phyloP scores from a whole-genome alignment of 2,113 vertebrate genomes.

The Neotragus moschatus region DNA sequence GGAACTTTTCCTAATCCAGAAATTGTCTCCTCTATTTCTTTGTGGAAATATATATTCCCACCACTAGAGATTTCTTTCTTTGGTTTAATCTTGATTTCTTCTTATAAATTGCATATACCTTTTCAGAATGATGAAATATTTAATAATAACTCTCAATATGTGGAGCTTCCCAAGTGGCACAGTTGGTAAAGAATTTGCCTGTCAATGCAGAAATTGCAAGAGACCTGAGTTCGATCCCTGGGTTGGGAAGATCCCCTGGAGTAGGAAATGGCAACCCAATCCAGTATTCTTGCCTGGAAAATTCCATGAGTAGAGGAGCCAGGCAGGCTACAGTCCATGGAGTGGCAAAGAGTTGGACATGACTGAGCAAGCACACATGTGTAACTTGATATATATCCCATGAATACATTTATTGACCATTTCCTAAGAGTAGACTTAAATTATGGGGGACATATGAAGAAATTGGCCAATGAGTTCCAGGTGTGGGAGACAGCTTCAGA shows the following conservation, averaged over 20 bases:
- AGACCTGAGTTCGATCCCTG: not conserved
- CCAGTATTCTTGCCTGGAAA: not conserved
- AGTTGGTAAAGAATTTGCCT: not conserved
- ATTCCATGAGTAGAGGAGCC: not conserved
- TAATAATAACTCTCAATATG: not conserved
- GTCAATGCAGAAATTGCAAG: fast-evolving
- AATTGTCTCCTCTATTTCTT: not conserved
- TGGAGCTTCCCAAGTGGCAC: not conserved
- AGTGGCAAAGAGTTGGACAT: not conserved
- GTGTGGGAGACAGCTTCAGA: not conserved
- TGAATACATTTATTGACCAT: not conserved
- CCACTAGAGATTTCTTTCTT: not conserved
- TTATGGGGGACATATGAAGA: not conserved
- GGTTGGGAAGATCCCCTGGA: not conserved
- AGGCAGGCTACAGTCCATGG: not conserved
- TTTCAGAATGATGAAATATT: not conserved
- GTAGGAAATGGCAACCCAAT: not conserved
- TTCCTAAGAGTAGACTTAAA: not conserved
- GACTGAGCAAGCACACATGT: not conserved
- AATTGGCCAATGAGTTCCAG: not conserved
- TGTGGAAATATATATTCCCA: not conserved
- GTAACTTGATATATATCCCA: not conserved
- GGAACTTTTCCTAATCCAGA: not conserved
- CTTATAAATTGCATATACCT: not conserved
- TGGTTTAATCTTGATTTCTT: not conserved